phyloP scores from a whole-genome alignment of 2,797 vertebrate genomes.

The Microctenopoma lineatum region DNA sequence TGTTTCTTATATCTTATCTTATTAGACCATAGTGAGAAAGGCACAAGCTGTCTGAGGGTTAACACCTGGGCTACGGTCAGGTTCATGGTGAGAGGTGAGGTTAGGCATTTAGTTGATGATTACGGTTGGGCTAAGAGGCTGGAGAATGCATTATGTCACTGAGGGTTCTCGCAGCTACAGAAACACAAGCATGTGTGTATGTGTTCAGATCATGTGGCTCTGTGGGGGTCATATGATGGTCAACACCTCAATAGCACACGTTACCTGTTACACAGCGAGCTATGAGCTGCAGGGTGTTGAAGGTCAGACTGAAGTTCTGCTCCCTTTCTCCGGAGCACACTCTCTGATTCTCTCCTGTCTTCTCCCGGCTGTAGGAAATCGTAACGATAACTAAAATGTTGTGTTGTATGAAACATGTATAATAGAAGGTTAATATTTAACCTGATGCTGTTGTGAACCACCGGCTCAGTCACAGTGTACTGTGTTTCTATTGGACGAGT shows the following conservation, averaged over 20 bases:
- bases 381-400: too few species aligned
- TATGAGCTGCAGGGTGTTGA: not conserved
- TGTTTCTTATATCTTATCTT: slow-evolving; percentile 11
- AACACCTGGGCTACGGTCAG: not conserved
- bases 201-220: slow-evolving; percentile 43
- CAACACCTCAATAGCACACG: slow-evolving; percentile 53
- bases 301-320: not conserved
- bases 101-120: not conserved
- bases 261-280: slow-evolving; percentile 18
- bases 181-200: slow-evolving; percentile 11
- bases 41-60: not conserved
- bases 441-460: not conserved
- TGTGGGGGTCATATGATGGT: slow-evolving; percentile 61
- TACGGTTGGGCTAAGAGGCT: too few species aligned
- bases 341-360: too few species aligned
- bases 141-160: too few species aligned
- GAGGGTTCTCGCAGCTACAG: not conserved
- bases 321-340: not conserved
- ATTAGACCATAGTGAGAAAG: not conserved
- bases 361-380: too few species aligned
- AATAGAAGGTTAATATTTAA: not conserved
- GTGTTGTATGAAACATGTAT: too few species aligned
- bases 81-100: not conserved
- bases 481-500: not conserved
- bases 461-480: not conserved